These are phyloP conservation scores for Thaleichthys pacificus DNA, from an alignment of 2,797 vertebrate genomes.

Conservation along the genomic window DNA sequence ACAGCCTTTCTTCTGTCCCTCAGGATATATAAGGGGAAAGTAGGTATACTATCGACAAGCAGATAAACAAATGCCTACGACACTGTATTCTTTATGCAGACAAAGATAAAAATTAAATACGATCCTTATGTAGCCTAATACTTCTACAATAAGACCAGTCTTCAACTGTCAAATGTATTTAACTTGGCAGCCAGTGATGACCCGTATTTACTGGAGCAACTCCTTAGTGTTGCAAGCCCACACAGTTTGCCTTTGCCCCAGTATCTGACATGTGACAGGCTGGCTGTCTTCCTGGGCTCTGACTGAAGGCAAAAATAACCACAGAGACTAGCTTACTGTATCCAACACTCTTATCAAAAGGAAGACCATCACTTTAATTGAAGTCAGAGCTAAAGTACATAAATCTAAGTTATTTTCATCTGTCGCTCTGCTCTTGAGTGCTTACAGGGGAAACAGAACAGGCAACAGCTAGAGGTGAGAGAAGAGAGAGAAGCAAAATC, in stretches of 20 bases:
- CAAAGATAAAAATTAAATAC: background rate
- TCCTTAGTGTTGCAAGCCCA: background rate
- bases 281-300: background rate
- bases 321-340: slow-evolving; percentile 1
- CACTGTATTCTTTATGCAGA: too few species aligned
- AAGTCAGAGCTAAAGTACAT: background rate
- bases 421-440: slow-evolving; percentile 19
- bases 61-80: too few species aligned
- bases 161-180: background rate
- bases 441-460: slow-evolving; percentile 22
- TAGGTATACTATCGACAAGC: too few species aligned
- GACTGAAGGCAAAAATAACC: background rate
- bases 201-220: background rate
- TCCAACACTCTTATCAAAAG: background rate
- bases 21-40: background rate
- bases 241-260: background rate
- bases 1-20: background rate
- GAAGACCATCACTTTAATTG: background rate
- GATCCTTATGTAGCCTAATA: background rate
- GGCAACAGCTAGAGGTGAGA: slow-evolving; percentile 13
- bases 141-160: background rate
- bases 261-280: background rate
- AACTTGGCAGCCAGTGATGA: background rate
- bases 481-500: slow-evolving; percentile 34
- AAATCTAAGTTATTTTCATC: slow-evolving; percentile 15